Conservation (phyloP, 2,888 invertebrate genomes). For the Heliconius ethilla region DNA sequence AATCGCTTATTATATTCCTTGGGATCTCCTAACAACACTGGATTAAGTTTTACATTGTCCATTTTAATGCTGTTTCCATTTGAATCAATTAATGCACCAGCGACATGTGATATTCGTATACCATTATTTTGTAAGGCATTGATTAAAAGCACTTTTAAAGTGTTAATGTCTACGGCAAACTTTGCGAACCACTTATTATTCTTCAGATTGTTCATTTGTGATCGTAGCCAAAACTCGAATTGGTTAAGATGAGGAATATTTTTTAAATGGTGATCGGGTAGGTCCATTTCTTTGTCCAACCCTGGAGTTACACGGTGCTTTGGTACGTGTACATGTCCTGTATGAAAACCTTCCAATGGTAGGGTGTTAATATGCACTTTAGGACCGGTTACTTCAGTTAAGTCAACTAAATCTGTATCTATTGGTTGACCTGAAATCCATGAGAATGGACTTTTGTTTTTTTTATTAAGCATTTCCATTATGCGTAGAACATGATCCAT, state of each 20-base stretch:
- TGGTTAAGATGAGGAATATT: neutral
- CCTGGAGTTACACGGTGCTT: neutral
- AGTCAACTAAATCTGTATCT: neutral
- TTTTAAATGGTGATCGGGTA: neutral
- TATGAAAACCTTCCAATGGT: neutral
- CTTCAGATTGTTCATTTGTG: conserved; percentile 21
- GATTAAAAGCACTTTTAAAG: conserved; percentile 51
- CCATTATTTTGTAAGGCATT: conserved; percentile 55
- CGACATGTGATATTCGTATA: conserved; percentile 48
- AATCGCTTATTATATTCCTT: conserved; percentile 48
- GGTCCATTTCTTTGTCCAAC: neutral
- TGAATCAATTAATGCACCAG: conserved; percentile 53
- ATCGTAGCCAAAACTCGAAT: conserved; percentile 46
- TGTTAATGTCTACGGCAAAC: conserved; percentile 46
- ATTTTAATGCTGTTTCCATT: conserved; percentile 52
- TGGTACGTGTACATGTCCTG: neutral
- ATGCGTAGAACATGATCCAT: neutral
- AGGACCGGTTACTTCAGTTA: conserved; percentile 3
- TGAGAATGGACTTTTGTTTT: neutral
- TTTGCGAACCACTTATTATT: conserved; percentile 20
- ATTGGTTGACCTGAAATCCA: neutral
- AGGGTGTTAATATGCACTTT: neutral
- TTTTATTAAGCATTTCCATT: neutral
- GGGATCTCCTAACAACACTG: conserved; percentile 59
- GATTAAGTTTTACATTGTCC: conserved; percentile 56